These are phyloP conservation scores for Telmatherina bonti DNA, from an alignment of 2,797 vertebrate genomes.

Conservation along the genomic window DNA sequence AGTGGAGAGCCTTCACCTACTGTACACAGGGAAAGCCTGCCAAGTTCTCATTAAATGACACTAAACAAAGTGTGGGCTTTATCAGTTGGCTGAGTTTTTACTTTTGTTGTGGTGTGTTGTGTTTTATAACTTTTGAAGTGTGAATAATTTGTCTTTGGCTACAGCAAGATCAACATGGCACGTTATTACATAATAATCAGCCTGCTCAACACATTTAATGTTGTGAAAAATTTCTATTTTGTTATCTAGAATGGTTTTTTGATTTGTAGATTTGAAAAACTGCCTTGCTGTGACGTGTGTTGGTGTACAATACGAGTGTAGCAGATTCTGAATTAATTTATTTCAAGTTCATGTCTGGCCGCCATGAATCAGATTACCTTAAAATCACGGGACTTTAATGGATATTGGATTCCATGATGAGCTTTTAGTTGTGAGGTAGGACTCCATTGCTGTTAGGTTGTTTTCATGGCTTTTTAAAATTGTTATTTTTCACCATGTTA, in stretches of 20 bases:
- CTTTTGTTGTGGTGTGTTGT: slow-evolving; percentile 19
- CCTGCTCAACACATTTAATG: slow-evolving; percentile 28
- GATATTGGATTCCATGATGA: slow-evolving; percentile 38
- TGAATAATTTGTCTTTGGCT: slow-evolving; percentile 52
- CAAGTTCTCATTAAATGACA: slow-evolving; percentile 37
- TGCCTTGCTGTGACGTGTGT: neutral
- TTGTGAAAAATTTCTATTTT: neutral
- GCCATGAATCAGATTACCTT: slow-evolving; percentile 26
- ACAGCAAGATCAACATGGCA: slow-evolving; percentile 28
- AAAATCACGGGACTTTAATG: slow-evolving; percentile 24
- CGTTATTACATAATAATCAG: slow-evolving; percentile 42
- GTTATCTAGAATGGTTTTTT: neutral
- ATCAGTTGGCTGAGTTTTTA: slow-evolving; percentile 28
- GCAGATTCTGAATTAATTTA: slow-evolving; percentile 31
- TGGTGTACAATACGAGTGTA: neutral
- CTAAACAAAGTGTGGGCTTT: slow-evolving; percentile 48
- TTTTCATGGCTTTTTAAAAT: slow-evolving; percentile 22
- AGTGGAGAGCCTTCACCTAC: slow-evolving; percentile 54
- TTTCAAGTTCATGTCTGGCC: slow-evolving; percentile 20
- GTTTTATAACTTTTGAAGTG: slow-evolving; percentile 23
- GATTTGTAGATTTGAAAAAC: slow-evolving; percentile 21
- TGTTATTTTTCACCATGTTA: slow-evolving; percentile 16
- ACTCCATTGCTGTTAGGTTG: neutral
- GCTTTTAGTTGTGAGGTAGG: slow-evolving; percentile 15
- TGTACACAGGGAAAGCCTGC: slow-evolving; percentile 21